Evolutionary conservation across 2,113 vertebrate species (phyloP).

Genomic region (Cololabis saira): DNA sequence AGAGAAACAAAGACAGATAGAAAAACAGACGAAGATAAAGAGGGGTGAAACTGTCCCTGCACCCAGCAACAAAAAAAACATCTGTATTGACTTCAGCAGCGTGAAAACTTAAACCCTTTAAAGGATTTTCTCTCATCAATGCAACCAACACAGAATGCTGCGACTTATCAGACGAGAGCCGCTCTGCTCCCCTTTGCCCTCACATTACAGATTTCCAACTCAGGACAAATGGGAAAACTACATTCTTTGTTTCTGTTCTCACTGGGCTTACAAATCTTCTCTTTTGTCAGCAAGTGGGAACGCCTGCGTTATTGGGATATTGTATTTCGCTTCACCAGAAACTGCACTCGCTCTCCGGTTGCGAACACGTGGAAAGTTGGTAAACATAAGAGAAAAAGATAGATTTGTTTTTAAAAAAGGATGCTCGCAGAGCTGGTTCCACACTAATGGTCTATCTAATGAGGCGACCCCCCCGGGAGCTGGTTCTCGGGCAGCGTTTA

Average conservation of each 20-base stretch:
- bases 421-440: not conserved
- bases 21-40: constrained; percentile 30
- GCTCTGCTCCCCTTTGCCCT: constrained; percentile 57
- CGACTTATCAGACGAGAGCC: constrained; percentile 66
- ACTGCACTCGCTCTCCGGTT: constrained; percentile 12
- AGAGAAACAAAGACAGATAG: constrained; percentile 33
- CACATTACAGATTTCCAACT: constrained; percentile 72
- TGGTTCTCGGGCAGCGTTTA: too few relatives aligned
- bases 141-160: constrained; percentile 52
- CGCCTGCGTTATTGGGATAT: constrained; percentile 42
- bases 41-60: constrained; percentile 23
- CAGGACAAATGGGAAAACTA: constrained; percentile 59
- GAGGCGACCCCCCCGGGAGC: too few relatives aligned
- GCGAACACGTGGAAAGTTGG: not conserved
- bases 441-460: too few relatives aligned
- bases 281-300: constrained; percentile 19
- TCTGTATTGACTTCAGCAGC: constrained; percentile 53
- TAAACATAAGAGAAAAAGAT: not conserved
- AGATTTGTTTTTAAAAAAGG: not conserved
- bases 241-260: constrained; percentile 59
- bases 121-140: constrained; percentile 66
- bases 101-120: constrained; percentile 67
- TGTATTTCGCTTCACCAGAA: constrained; percentile 54
- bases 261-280: constrained; percentile 41
- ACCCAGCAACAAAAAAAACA: constrained; percentile 30